Base-by-base conservation (phyloP, 37 sponge, comb jelly and placozoan species). In the Trichoplax adhaerens region DNA sequence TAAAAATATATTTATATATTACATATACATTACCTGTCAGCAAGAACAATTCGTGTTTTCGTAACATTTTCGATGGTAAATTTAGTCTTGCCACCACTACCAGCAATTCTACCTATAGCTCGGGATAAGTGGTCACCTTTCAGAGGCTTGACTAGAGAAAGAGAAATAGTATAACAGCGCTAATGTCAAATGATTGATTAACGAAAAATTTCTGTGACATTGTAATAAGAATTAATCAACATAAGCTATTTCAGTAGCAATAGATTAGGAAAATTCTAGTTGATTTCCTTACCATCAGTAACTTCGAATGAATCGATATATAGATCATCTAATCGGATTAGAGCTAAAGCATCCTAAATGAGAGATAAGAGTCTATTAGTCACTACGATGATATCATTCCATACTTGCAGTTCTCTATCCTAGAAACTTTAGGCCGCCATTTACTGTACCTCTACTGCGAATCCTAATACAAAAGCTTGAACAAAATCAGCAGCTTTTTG, bases 41-140 rank as follows among this genome's bases (percentile, higher is more conserved):
- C 99, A 29, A 98, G 72, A 10, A 93, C 91, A 8, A 98, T 93
- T 12, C 99, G 72, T 1, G 99, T 98, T 78, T 98, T 98, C 1
- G 99, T 98, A 53, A 93, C 91, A 83, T 98, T 98, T 72, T 98
- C 99, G 67, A 98, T 93, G 3, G 99, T 98, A 71, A 90, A 98
- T 82, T 98, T 98, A 10, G 99, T 98, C 83, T 89, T 93, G 4
- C 99, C 99, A 1, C 99, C 99, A 2, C 70, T 87, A 0, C 99
- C 99, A n/a, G 99, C 93, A n/a, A 98, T 82, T 58, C 99, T 71
- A 3, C 99, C 99, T 68, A 98, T 98, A 0, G 99, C 99, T 49
- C 99, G 65, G 4, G 99, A 93, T 62, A 98, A 58, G 74, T 98
- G 99, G 61, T 98, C 99, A 50, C 99, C 99, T 66, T 87, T 89